These are phyloP conservation scores for Prenolepis imparis DNA, from an alignment of 2,888 invertebrate species.

Conservation along the genomic window DNA sequence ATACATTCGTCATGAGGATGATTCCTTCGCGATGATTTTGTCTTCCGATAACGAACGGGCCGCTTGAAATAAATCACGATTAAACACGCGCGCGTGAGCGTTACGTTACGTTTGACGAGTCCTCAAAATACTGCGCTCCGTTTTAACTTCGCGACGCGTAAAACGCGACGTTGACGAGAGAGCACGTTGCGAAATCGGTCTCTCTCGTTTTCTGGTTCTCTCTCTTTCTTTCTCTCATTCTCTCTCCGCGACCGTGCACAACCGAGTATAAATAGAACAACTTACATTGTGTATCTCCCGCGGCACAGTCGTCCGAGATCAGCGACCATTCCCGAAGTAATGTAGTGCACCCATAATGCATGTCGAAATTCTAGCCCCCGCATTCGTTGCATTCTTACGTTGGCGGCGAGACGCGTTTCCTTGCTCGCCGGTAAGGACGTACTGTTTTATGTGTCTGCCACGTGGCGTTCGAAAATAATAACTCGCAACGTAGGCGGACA, in stretches of 20 bases:
- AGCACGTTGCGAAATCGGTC: slow-evolving; percentile 54
- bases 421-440: slow-evolving; percentile 28
- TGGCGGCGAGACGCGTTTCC: slow-evolving; percentile 50
- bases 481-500: slow-evolving; percentile 1
- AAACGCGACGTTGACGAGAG: slow-evolving; percentile 60
- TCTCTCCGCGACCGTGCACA: slow-evolving; percentile 28
- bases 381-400: slow-evolving; percentile 65
- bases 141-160: slow-evolving; percentile 56
- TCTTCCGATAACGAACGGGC: slow-evolving; percentile 45
- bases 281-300: slow-evolving; percentile 61
- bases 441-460: slow-evolving; percentile 42
- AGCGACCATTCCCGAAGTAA: slow-evolving; percentile 21
- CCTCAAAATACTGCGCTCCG: slow-evolving; percentile 64
- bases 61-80: slow-evolving; percentile 59
- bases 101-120: slow-evolving; percentile 54
- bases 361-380: slow-evolving; percentile 54
- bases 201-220: slow-evolving; percentile 12
- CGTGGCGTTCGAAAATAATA: slow-evolving; percentile 69
- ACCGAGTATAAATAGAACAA: slow-evolving; percentile 56
- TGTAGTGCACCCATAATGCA: slow-evolving; percentile 1
- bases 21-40: slow-evolving; percentile 32
- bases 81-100: slow-evolving; percentile 41
- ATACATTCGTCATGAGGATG: slow-evolving; percentile 13
- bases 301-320: slow-evolving; percentile 42
- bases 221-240: slow-evolving; percentile 15